Evolutionary conservation across 2,888 invertebrate species (phyloP).

Genomic region (Biston betularia): DNA sequence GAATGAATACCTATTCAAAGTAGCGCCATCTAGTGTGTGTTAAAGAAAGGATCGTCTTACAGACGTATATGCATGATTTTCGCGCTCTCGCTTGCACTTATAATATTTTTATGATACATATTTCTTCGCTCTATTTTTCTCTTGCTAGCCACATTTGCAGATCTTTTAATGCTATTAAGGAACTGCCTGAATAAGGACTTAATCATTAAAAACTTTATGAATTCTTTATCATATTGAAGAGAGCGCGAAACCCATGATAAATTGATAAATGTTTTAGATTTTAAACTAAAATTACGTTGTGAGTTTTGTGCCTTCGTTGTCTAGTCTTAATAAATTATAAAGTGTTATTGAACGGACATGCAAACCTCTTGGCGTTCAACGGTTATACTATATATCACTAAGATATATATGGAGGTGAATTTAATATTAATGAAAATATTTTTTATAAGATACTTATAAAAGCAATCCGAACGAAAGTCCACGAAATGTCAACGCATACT

Average conservation of each 20-base stretch:
- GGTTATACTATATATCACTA: slow-evolving; percentile 47
- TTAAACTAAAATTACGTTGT: slow-evolving; percentile 51
- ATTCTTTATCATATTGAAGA: background rate
- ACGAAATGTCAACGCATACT: slow-evolving; percentile 1
- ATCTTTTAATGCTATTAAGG: too few species aligned
- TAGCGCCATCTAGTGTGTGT: background rate
- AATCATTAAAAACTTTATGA: too few species aligned
- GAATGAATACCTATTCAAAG: background rate
- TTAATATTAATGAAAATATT: slow-evolving; percentile 43
- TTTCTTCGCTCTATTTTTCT: too few species aligned
- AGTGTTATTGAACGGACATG: slow-evolving; percentile 45
- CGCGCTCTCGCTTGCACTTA: background rate
- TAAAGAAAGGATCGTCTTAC: background rate
- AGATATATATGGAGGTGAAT: slow-evolving; percentile 43
- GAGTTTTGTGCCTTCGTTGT: slow-evolving; percentile 71
- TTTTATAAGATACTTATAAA: slow-evolving; percentile 42
- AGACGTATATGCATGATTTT: background rate
- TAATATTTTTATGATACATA: background rate
- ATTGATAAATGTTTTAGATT: background rate
- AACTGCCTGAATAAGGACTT: too few species aligned
- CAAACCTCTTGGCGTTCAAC: slow-evolving; percentile 70
- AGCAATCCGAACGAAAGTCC: slow-evolving; percentile 6
- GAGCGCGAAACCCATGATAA: background rate
- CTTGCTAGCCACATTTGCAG: too few species aligned
- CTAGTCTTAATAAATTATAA: slow-evolving; percentile 65